These are phyloP conservation scores for Drosophila quasianomalipes DNA, from an alignment of 2,888 invertebrate species.

Conservation along the genomic window DNA sequence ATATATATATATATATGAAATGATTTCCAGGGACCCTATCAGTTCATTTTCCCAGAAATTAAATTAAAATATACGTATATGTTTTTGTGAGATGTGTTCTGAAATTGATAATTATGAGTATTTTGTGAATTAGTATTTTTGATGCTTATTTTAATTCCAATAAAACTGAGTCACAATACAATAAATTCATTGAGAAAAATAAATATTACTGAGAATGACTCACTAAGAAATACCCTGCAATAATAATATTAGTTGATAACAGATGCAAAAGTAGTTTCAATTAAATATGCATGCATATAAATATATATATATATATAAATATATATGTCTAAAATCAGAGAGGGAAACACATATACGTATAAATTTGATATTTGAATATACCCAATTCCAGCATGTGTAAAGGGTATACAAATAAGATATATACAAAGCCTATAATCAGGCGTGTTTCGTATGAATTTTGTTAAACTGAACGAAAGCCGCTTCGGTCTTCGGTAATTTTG, in stretches of 20 bases:
- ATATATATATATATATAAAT: background rate
- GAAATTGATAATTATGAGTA: conserved; percentile 5
- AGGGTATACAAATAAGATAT: conserved; percentile 7
- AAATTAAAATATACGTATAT: background rate
- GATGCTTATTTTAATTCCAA: conserved; percentile 44
- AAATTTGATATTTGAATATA: background rate
- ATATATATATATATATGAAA: background rate
- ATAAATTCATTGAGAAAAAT: conserved; percentile 53
- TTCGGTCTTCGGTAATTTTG: background rate
- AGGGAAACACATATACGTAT: background rate
- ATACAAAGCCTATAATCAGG: conserved; percentile 1
- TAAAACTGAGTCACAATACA: conserved; percentile 48
- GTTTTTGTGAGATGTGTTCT: conserved; percentile 13
- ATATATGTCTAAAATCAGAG: background rate
- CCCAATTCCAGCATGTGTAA: background rate
- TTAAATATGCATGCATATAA: background rate
- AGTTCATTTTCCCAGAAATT: background rate
- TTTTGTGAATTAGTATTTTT: background rate
- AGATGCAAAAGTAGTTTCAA: background rate
- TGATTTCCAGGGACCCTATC: conserved; percentile 4
- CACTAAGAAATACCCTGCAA: conserved; percentile 12
- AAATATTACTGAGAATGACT: background rate
- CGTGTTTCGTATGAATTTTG: conserved; percentile 11
- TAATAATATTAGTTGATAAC: background rate
- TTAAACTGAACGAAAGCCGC: background rate